These are phyloP conservation scores for Drosophila oshimai DNA, from an alignment of 1,140 invertebrate species.

Conservation along the genomic window DNA sequence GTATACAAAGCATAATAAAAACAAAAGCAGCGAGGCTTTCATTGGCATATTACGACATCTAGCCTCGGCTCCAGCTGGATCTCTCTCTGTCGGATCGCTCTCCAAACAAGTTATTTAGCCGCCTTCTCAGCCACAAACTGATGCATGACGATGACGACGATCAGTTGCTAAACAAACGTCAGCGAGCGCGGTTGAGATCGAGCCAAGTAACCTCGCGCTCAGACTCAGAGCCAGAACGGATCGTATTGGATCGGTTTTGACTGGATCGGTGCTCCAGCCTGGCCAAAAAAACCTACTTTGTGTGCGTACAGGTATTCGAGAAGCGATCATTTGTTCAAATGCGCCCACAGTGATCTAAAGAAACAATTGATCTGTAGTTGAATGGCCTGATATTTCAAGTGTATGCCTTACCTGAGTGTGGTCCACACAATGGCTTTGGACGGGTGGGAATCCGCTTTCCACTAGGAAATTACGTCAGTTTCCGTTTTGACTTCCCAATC, in stretches of 20 bases:
- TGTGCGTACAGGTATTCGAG: conserved; percentile 26
- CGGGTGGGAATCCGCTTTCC: not conserved
- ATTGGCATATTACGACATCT: conserved; percentile 39
- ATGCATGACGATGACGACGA: conserved; percentile 38
- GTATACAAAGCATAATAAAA: conserved; percentile 16
- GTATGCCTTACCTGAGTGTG: not conserved
- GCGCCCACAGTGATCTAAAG: conserved; percentile 23
- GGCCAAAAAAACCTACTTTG: conserved; percentile 13
- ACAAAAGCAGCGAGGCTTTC: conserved; percentile 9
- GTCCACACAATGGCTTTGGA: not conserved
- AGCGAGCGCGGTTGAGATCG: conserved; percentile 53
- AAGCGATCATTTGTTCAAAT: conserved; percentile 12
- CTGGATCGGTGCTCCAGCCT: conserved; percentile 12
- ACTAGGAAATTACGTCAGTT: conserved; percentile 26
- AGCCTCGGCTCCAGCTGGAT: conserved; percentile 4
- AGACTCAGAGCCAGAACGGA: not conserved
- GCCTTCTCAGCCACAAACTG: conserved; percentile 4
- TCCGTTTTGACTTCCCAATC: not conserved
- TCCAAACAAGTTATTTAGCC: conserved; percentile 39
- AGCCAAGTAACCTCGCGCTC: conserved; percentile 17
- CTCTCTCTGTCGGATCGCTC: conserved; percentile 21
- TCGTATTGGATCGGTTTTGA: not conserved
- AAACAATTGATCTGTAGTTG: conserved; percentile 13
- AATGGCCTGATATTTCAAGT: not conserved
- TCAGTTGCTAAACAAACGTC: conserved; percentile 71